A percentile compares a stretch with the other conserved stretches of the same genome.
phyloP scores from a whole-genome alignment of 2,113 vertebrate species.

The Pica pica region DNA sequence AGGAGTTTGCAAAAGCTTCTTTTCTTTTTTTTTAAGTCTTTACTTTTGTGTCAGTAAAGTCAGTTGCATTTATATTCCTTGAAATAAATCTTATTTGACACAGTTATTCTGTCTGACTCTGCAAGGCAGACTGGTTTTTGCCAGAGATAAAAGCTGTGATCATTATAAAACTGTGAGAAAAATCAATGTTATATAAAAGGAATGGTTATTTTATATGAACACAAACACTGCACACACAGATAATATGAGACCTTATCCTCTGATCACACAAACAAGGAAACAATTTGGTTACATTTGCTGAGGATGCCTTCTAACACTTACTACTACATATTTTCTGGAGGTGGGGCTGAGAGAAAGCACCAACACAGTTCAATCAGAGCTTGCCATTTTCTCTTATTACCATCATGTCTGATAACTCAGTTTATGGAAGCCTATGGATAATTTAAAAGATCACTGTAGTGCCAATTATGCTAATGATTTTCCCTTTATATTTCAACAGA shows the following conservation, averaged over 20 bases:
- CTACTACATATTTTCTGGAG: neutral
- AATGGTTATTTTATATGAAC: neutral
- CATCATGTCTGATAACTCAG: neutral
- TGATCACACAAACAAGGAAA: neutral
- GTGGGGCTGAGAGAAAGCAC: neutral
- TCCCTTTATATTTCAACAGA: neutral
- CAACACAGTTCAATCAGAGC: neutral
- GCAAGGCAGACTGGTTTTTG: neutral
- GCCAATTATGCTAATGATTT: neutral
- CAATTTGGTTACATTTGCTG: neutral
- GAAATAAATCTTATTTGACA: slow-evolving; percentile 43
- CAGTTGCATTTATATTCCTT: neutral
- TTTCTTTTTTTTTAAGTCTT: neutral
- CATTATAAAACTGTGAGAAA: slow-evolving; percentile 17
- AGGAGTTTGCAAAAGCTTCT: neutral
- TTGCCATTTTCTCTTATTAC: neutral
- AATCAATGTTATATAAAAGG: neutral
- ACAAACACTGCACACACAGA: neutral
- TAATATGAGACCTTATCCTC: neutral
- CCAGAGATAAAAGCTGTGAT: neutral
- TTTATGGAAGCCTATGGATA: neutral
- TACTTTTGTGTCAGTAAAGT: neutral
- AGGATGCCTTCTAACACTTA: neutral
- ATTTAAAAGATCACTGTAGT: neutral
- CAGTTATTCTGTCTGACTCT: neutral